phyloP scores from a whole-genome alignment of 1,140 invertebrate species.

The Drosophila arawakana region DNA sequence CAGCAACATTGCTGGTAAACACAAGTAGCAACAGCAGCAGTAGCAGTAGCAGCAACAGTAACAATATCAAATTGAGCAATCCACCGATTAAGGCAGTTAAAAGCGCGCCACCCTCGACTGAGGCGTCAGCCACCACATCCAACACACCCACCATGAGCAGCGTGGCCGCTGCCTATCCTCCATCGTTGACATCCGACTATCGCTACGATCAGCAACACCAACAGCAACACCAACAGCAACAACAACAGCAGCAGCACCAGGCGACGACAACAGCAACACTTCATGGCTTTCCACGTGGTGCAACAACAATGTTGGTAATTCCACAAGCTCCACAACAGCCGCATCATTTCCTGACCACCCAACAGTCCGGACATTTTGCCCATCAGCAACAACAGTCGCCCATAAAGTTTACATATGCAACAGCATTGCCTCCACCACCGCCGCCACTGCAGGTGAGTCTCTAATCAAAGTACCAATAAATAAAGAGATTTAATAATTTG shows the following conservation, averaged over 20 bases:
- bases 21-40: constrained; percentile 15
- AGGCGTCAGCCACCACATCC: constrained; percentile 72
- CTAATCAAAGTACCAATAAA: no score
- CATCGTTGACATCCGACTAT: constrained; percentile 57
- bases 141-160: constrained; percentile 66
- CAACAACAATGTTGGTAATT: constrained; percentile 58
- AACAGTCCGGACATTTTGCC: constrained; percentile 51
- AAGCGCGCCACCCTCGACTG: constrained; percentile 68
- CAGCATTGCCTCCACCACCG: constrained; percentile 65
- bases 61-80: constrained; percentile 67
- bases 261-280: constrained; percentile 1
- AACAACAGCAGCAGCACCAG: constrained; percentile 22
- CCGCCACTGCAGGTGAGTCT: constrained; percentile 76
- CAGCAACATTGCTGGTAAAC: constrained; percentile 17
- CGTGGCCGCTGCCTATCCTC: constrained; percentile 55
- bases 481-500: not conserved
- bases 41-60: constrained; percentile 27
- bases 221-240: constrained; percentile 55
- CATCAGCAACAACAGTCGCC: constrained; percentile 61
- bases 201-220: constrained; percentile 67
- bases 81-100: constrained; percentile 75
- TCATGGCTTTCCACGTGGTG: constrained; percentile 54
- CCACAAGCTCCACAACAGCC: constrained; percentile 65
- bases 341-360: constrained; percentile 61
- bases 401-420: constrained; percentile 71